phyloP scores from a whole-genome alignment of 1,140 invertebrate species.

The Belonocnema kinseyi region DNA sequence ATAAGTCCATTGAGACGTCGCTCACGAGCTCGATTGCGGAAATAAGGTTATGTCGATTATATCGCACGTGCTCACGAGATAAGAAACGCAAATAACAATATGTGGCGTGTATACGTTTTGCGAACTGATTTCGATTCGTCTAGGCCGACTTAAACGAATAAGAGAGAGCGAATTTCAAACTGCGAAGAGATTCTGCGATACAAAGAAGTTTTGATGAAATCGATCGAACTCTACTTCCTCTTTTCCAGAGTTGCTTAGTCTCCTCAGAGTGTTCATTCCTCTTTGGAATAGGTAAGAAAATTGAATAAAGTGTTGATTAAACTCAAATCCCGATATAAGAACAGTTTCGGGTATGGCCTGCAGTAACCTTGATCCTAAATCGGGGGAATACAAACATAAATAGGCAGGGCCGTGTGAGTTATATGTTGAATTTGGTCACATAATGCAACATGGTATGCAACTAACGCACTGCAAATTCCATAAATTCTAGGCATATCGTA shows the following conservation, averaged over 20 bases:
- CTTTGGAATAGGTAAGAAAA: neutral
- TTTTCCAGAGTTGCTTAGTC: conserved; percentile 33
- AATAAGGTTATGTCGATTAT: conserved; percentile 62
- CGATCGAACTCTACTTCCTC: conserved; percentile 10
- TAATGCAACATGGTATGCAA: too few relatives aligned
- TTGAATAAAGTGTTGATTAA: neutral
- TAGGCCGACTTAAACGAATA: conserved; percentile 13
- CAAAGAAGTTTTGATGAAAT: conserved; percentile 34
- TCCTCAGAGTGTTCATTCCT: conserved; percentile 32
- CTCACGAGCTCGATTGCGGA: conserved; percentile 57
- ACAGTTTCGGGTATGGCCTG: too few relatives aligned
- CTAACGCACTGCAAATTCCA: too few relatives aligned
- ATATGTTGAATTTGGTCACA: too few relatives aligned
- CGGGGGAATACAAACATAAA: too few relatives aligned
- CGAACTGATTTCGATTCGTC: conserved; percentile 31
- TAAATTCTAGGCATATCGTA: too few relatives aligned
- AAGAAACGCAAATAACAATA: conserved; percentile 38
- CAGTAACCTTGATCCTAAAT: too few relatives aligned
- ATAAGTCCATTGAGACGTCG: conserved; percentile 57
- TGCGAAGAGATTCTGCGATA: conserved; percentile 42
- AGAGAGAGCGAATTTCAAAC: conserved; percentile 24
- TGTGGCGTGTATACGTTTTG: conserved; percentile 19
- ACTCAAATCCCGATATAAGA: too few relatives aligned
- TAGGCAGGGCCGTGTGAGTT: too few relatives aligned
- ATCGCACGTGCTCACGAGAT: conserved; percentile 48